These are phyloP conservation scores for Megalopta genalis DNA, from an alignment of 1,140 invertebrate species.

Conservation along the genomic window DNA sequence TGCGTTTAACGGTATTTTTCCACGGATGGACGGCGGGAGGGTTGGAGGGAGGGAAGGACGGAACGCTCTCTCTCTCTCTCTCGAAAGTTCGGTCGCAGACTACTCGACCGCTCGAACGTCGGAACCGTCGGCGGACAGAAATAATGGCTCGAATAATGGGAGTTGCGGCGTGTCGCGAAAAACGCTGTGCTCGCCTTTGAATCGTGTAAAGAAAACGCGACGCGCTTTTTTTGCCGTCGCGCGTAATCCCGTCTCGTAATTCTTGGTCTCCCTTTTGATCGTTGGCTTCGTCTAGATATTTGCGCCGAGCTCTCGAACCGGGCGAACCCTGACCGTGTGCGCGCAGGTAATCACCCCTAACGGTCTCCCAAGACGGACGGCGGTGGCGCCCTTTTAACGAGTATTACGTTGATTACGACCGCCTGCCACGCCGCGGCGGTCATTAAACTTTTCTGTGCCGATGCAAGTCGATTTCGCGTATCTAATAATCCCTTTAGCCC, in stretches of 20 bases:
- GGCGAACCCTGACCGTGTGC: not conserved
- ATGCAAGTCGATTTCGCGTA: conserved; percentile 42
- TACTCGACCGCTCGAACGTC: too few relatives aligned
- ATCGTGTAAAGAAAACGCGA: not conserved
- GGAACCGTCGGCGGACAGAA: not conserved
- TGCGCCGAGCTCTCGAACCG: conserved; percentile 24
- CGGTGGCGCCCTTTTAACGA: conserved; percentile 40
- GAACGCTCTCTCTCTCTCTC: too few relatives aligned
- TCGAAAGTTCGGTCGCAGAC: not conserved
- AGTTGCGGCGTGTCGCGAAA: not conserved
- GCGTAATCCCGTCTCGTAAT: conserved; percentile 3
- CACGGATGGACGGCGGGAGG: too few relatives aligned
- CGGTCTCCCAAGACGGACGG: conserved; percentile 25
- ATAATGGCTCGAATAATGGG: not conserved
- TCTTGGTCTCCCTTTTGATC: conserved; percentile 33
- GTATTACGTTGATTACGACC: conserved; percentile 58
- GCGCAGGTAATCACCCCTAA: conserved; percentile 36
- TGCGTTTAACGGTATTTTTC: not conserved
- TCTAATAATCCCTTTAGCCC: conserved; percentile 19
- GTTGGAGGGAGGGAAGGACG: too few relatives aligned
- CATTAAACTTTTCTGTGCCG: conserved; percentile 67
- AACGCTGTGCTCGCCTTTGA: not conserved
- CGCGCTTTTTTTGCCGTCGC: not conserved
- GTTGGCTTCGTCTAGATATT: conserved; percentile 45
- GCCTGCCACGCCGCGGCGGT: conserved; percentile 26